Base-by-base conservation (phyloP, 1,140 invertebrate genomes). In the Papilio xuthus region DNA sequence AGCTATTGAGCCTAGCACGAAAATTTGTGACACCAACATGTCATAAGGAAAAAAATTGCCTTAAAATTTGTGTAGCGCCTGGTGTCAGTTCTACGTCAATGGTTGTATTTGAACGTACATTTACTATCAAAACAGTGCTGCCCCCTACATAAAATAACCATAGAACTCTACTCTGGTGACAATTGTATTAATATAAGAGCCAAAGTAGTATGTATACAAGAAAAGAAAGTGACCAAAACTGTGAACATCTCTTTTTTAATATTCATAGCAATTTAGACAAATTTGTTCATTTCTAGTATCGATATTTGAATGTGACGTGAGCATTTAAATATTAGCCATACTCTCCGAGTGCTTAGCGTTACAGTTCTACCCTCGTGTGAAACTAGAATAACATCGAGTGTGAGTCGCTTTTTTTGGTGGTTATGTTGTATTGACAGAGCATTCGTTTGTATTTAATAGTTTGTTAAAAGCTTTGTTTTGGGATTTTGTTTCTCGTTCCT, bases 381-480 rank as follows among this genome's bases (percentile, higher is more conserved):
- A 47, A 18, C 13, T 18, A 18, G 15, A 15, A 47, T 47, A 47
- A 53, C 50, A 20, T 2, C 7, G 18, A 53, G 50, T 53, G 50
- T 67, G 20, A 4, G 10, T 67, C 4, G 32, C 7, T 37, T 67
- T 28, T 63, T 63, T 67, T 28, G 26, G 60, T 4, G 60, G 26
- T 67, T 32, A 67, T 28, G 26, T 26, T 12, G 7, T 26, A 60
- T 67, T 67, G 60, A 67, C 60, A 32, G 26, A 67, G 60, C 13
- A 67, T 60, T 26, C 10, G 56, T 28, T 60, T 23, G 56, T 60
- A 60, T 67, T 32, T 26, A 67, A 67, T 67, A 67, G 56, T 60
- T 26, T 60, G 56, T 60, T 60, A 60, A 60, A 28, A 60, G 56
- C 60, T 67, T 67, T 67, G 60, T 67, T 67, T 28, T 67, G 15